These are phyloP conservation scores for Callithrix jacchus DNA, from an alignment of 2,113 vertebrate genomes.

Conservation along the genomic window DNA sequence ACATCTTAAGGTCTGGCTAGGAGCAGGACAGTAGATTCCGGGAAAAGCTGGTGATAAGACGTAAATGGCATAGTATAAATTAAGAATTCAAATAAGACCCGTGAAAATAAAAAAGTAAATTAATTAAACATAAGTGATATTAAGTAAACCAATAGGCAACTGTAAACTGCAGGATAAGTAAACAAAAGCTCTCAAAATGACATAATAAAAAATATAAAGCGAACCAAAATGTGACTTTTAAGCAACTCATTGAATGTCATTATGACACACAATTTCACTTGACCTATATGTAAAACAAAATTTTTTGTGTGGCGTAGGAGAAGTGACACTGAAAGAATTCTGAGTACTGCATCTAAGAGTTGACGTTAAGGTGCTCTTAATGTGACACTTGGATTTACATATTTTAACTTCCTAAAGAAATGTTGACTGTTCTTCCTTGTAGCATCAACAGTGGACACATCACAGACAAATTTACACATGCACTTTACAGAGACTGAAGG, in stretches of 20 bases:
- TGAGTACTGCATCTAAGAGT: background rate
- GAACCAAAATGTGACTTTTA: background rate
- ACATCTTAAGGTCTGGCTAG: background rate
- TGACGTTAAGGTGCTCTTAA: background rate
- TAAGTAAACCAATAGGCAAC: background rate
- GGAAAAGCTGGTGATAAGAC: background rate
- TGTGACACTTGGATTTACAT: background rate
- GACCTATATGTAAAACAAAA: background rate
- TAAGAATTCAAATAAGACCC: background rate
- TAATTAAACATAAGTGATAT: background rate
- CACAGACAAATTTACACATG: background rate
- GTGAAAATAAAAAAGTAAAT: background rate
- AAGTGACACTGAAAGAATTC: background rate
- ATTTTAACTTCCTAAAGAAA: background rate
- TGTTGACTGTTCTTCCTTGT: background rate
- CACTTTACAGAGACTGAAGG: background rate
- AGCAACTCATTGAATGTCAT: background rate
- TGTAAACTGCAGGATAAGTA: background rate
- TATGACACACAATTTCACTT: background rate
- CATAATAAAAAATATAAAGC: background rate
- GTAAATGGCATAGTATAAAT: background rate
- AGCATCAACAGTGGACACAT: background rate
- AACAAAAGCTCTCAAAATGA: background rate
- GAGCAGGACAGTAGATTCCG: background rate
- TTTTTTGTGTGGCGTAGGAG: background rate